Base-by-base conservation (phyloP, 2,113 vertebrate species). In the Anguilla rostrata region DNA sequence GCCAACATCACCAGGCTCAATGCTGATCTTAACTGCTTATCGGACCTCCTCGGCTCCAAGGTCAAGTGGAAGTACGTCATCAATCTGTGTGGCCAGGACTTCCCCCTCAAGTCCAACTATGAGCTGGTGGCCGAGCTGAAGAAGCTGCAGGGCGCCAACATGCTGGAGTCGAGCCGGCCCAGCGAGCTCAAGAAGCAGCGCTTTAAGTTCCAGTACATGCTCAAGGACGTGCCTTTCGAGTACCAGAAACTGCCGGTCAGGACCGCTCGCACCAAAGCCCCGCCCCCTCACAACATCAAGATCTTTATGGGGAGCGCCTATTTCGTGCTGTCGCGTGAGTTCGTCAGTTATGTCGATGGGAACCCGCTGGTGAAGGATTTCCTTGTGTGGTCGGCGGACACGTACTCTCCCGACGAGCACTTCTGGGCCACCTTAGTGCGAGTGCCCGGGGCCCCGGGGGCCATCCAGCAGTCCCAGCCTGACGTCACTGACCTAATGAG, bases 41-140 rank as follows among this genome's bases (percentile, higher is more conserved):
- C 95, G 53, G 98, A 99, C 92, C 94, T 99, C 90, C 92, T 97
- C 34, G 92, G 60, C 14, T 97, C 97, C 81, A 89, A 93, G 1
- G 92, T 97, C 87, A 93, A 91, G 12, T 99, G 98, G 98, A 97
- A 94, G 83, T 99, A 98, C 0, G 96, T 93, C 83, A 97, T 99
- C 88, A 99, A 99, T 90, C 90, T 99, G 83, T 99, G 98, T 86
- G 98, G 98, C 66, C 98, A 99, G 92, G 98, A 98, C 92, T 98
- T 99, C 83, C 98, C 98, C 66, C 94, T 99, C 83, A 97, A 90
- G 88, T 96, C 97, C 40, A 99, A 98, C 93, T 95, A 95, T 0
- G 96, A 98, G 86, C 91, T 99, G 85, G 96, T 98, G 0, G 15
- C 88, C 40, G 97, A 98, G 89, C 90, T 99, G 87, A 97, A 93